A percentile compares a stretch with the other conserved stretches of the same genome.
These are phyloP conservation scores for Muntiacus reevesi DNA, from an alignment of 2,113 vertebrate species.

Conservation along the genomic window DNA sequence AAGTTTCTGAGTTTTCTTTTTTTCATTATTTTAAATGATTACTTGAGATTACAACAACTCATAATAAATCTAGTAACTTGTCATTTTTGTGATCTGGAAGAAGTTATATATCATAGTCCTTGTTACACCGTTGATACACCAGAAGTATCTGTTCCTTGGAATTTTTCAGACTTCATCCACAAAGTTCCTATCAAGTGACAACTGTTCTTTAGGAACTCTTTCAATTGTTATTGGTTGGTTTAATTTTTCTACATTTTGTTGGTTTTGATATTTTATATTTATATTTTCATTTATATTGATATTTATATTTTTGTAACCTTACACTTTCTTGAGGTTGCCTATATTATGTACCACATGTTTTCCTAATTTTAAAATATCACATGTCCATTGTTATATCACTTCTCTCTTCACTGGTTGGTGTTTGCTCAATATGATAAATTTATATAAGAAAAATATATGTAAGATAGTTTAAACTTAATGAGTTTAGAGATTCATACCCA, in stretches of 20 bases:
- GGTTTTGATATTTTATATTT: neutral
- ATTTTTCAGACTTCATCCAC: neutral
- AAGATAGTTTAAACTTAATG: neutral
- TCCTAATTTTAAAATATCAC: slow-evolving; percentile 28
- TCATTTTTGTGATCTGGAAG: neutral
- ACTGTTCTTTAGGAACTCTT: neutral
- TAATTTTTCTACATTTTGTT: neutral
- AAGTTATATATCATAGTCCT: neutral
- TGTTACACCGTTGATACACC: neutral
- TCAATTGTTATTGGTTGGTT: neutral
- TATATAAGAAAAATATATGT: slow-evolving; percentile 28
- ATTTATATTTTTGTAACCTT: neutral
- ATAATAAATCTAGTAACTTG: neutral
- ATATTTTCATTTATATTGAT: no score
- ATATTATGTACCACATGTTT: neutral
- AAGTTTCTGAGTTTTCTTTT: neutral
- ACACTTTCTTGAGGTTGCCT: neutral
- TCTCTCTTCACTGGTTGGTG: neutral
- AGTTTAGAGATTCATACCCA: neutral
- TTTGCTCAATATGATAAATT: neutral
- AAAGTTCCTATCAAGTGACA: neutral
- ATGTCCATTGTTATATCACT: neutral
- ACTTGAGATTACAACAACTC: neutral
- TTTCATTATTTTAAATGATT: neutral
- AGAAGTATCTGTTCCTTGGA: neutral